These are phyloP conservation scores for Epizoanthus scotinus DNA, from an alignment of 92 coral and sea anemone species.

Conservation along the genomic window DNA sequence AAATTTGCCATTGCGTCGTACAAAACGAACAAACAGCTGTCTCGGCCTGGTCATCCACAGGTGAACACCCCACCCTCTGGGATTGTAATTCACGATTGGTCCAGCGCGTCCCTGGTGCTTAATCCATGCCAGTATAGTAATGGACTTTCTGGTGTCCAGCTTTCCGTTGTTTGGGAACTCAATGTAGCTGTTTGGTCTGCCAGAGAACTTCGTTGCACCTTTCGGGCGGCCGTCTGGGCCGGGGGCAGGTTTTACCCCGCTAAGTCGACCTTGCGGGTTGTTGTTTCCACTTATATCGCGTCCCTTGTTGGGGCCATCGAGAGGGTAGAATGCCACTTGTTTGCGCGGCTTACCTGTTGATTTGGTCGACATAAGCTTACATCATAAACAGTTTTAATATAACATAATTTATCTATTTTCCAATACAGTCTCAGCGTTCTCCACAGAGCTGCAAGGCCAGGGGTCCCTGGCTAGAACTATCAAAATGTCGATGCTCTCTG, in stretches of 20 bases:
- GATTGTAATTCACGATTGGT: constrained; percentile 33
- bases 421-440: no score
- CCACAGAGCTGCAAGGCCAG: no score
- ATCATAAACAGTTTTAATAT: no score
- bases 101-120: constrained; percentile 27
- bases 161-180: constrained; percentile 34
- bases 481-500: no score
- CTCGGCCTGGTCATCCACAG: background rate
- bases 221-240: constrained; percentile 33
- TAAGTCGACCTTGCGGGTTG: constrained; percentile 12
- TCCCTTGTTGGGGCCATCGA: constrained; percentile 24
- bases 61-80: constrained; percentile 33
- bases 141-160: constrained; percentile 34
- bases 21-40: constrained; percentile 23
- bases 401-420: background rate
- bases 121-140: constrained; percentile 38
- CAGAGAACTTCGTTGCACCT: constrained; percentile 25
- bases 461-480: no score
- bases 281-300: constrained; percentile 37
- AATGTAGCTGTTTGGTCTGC: constrained; percentile 26
- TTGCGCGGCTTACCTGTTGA: constrained; percentile 27
- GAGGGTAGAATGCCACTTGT: constrained; percentile 33
- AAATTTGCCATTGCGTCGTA: constrained; percentile 24
- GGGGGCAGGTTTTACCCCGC: constrained; percentile 17
- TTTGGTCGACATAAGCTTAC: background rate